A percentile compares a stretch with the other conserved stretches of the same genome.
Conservation (phyloP, 1,140 invertebrate genomes). For the Orius insidiosus region DNA sequence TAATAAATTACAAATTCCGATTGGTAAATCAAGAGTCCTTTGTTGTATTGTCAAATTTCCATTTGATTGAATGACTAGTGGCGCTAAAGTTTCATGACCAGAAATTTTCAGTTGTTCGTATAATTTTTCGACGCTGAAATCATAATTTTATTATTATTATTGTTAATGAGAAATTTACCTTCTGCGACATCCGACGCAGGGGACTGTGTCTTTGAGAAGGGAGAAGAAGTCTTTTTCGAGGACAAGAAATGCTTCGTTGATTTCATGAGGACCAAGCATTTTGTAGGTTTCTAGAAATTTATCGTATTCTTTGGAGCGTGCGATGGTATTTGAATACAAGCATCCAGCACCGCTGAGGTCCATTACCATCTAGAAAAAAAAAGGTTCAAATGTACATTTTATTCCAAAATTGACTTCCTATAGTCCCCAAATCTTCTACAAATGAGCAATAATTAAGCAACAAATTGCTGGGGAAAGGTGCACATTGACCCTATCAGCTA, state of each 20-base stretch:
- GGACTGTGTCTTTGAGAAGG: slow-evolving; percentile 71
- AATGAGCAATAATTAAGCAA: too few species aligned
- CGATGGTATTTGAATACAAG: slow-evolving; percentile 53
- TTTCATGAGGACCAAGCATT: slow-evolving; percentile 56
- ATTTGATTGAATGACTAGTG: slow-evolving; percentile 47
- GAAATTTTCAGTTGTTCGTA: slow-evolving; percentile 66
- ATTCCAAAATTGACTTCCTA: too few species aligned
- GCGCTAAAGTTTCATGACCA: slow-evolving; percentile 66
- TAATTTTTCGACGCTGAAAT: slow-evolving; percentile 62
- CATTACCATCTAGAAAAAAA: slow-evolving; percentile 73
- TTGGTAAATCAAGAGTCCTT: slow-evolving; percentile 14
- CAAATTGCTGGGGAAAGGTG: too few species aligned
- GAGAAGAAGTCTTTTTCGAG: slow-evolving; percentile 63
- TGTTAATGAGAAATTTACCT: slow-evolving; percentile 37
- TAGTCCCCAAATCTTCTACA: too few species aligned
- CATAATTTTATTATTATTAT: neutral
- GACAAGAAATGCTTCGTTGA: slow-evolving; percentile 62
- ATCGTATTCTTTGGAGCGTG: slow-evolving; percentile 62
- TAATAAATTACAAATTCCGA: slow-evolving; percentile 45
- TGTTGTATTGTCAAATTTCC: slow-evolving; percentile 57
- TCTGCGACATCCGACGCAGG: slow-evolving; percentile 79
- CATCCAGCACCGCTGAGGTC: slow-evolving; percentile 67
- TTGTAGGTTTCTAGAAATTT: slow-evolving; percentile 66
- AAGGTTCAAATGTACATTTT: too few species aligned
- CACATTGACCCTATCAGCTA: too few species aligned